Conservation (phyloP, 2,888 invertebrate species). For the Cotesia congregata region DNA sequence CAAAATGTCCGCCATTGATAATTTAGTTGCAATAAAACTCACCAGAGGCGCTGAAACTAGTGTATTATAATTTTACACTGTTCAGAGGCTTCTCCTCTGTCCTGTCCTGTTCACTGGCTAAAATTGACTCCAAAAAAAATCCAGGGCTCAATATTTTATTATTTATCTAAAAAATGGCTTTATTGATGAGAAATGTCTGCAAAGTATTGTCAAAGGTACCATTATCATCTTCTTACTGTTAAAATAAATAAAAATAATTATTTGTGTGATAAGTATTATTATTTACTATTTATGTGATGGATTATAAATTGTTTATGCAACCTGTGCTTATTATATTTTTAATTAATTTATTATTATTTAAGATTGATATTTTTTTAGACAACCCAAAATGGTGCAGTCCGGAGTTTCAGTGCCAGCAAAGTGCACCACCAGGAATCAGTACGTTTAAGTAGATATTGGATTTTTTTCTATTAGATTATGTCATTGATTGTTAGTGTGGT, state of each 20-base stretch:
- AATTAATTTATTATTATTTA: not conserved
- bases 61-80: too few relatives aligned
- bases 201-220: constrained; percentile 62
- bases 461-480: constrained; percentile 28
- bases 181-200: constrained; percentile 61
- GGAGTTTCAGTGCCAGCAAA: constrained; percentile 58
- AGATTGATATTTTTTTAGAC: constrained; percentile 51
- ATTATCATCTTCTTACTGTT: not conserved
- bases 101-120: too few relatives aligned
- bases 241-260: not conserved
- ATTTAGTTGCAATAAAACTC: too few relatives aligned
- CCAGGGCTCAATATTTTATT: not conserved
- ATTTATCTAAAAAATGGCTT: constrained; percentile 60
- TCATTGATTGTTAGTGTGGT: not conserved
- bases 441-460: constrained; percentile 45
- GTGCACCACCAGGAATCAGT: constrained; percentile 61
- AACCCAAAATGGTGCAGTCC: constrained; percentile 59
- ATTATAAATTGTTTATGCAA: constrained; percentile 21
- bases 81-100: too few relatives aligned
- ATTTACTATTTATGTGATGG: not conserved
- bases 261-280: not conserved
- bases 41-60: too few relatives aligned
- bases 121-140: too few relatives aligned
- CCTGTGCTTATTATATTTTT: not conserved
- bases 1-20: too few relatives aligned